Evolutionary conservation across 2,888 invertebrate genomes (phyloP).

Genomic region (Eupsilia transversa): DNA sequence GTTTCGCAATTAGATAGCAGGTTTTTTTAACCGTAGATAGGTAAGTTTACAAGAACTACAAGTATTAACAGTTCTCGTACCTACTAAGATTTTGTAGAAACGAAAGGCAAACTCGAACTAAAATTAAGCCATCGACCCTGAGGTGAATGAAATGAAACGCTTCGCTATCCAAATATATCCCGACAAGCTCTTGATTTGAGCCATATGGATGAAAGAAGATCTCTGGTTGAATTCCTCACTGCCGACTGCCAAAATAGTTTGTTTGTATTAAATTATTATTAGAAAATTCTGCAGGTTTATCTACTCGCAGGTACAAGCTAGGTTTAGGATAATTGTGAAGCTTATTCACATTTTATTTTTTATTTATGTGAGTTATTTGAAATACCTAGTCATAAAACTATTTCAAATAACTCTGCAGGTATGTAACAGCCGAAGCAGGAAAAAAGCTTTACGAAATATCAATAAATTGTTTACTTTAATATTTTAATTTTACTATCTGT

Average conservation of each 20-base stretch:
- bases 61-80: no score
- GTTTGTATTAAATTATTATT: no score
- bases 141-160: conserved; percentile 4
- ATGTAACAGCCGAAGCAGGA: not conserved
- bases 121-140: conserved; percentile 31
- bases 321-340: no score
- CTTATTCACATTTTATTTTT: no score
- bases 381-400: no score
- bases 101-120: not conserved
- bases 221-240: not conserved
- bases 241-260: not conserved
- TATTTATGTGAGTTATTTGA: no score
- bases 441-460: not conserved
- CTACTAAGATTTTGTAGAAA: not conserved
- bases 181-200: conserved; percentile 9
- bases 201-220: conserved; percentile 21
- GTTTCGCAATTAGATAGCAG: no score
- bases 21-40: not conserved
- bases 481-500: not conserved
- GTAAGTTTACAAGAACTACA: no score
- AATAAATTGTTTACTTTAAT: not conserved
- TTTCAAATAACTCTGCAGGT: not conserved
- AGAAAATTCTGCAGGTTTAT: not conserved
- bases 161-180: conserved; percentile 33
- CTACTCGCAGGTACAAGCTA: not conserved